Evolutionary conservation across 2,888 invertebrate species (phyloP).

Genomic region (Electrophaes corylata): DNA sequence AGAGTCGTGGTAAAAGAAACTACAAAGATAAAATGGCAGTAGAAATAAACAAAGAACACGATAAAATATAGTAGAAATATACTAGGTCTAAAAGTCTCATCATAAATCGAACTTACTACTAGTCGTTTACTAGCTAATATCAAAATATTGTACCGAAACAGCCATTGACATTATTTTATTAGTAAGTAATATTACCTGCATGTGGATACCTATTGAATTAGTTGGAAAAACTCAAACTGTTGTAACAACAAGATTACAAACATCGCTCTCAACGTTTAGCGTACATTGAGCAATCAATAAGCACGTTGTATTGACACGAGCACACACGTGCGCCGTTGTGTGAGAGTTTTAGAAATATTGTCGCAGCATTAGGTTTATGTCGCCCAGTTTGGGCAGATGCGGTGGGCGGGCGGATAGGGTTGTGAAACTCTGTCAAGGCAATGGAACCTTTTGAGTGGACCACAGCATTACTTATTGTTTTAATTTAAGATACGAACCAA

Average conservation of each 20-base stretch:
- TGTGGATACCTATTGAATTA: neutral
- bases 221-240: slow-evolving; percentile 10
- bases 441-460: slow-evolving; percentile 36
- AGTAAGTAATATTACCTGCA: neutral
- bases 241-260: slow-evolving; percentile 4
- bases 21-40: too few relatives aligned
- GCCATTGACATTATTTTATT: too few relatives aligned
- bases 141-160: too few relatives aligned
- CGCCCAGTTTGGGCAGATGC: slow-evolving; percentile 18
- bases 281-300: slow-evolving; percentile 14
- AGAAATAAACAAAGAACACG: too few relatives aligned
- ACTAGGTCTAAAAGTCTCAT: too few relatives aligned
- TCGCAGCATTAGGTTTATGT: neutral
- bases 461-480: neutral
- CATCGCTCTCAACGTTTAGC: slow-evolving; percentile 1
- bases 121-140: too few relatives aligned
- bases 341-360: neutral
- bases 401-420: slow-evolving; percentile 51
- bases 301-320: neutral
- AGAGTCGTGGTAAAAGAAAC: too few relatives aligned
- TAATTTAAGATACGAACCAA: neutral
- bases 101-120: too few relatives aligned
- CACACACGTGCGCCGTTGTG: slow-evolving; percentile 9
- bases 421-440: slow-evolving; percentile 45
- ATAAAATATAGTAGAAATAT: too few relatives aligned